A percentile compares a stretch with the other conserved stretches of the same genome.
Evolutionary conservation across 2,797 vertebrate genomes (phyloP).

Genomic region (Erpetoichthys calabaricus): DNA sequence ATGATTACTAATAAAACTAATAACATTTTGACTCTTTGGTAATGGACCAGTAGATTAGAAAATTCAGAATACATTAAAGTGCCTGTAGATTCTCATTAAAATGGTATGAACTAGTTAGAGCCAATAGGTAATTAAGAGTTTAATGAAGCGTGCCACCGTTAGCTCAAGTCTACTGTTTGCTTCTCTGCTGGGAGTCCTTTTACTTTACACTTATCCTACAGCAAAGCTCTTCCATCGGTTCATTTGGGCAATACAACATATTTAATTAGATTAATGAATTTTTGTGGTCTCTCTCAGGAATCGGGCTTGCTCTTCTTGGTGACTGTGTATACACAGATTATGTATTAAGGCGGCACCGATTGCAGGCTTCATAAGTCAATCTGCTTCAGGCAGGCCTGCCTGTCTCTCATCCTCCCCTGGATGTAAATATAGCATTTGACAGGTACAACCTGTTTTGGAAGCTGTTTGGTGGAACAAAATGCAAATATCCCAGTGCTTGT

Average conservation of each 20-base stretch:
- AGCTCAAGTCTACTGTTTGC: conserved; percentile 76
- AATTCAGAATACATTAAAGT: conserved; percentile 66
- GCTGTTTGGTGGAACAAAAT: conserved; percentile 6
- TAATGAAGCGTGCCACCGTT: conserved; percentile 92
- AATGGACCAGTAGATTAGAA: conserved; percentile 70
- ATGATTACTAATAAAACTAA: conserved; percentile 70
- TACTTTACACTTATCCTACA: conserved; percentile 97
- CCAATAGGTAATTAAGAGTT: conserved; percentile 98
- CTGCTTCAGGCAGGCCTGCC: conserved; percentile 69
- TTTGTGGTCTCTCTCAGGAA: conserved; percentile 81
- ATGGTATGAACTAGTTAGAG: conserved; percentile 97
- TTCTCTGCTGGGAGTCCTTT: conserved; percentile 91
- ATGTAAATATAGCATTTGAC: conserved; percentile 51
- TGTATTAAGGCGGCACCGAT: conserved; percentile 66
- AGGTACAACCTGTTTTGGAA: conserved; percentile 47
- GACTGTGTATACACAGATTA: conserved; percentile 93
- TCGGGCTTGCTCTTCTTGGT: conserved; percentile 77
- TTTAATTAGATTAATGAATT: conserved; percentile 99
- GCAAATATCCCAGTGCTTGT: neutral
- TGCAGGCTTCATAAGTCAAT: conserved; percentile 48
- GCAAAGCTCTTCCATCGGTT: conserved; percentile 85
- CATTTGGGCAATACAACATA: conserved; percentile 96
- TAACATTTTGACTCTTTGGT: conserved; percentile 63
- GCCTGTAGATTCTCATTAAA: conserved; percentile 94
- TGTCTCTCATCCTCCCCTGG: conserved; percentile 48